Evolutionary conservation across 2,113 vertebrate genomes (phyloP).

Genomic region (Tetrao urogallus): DNA sequence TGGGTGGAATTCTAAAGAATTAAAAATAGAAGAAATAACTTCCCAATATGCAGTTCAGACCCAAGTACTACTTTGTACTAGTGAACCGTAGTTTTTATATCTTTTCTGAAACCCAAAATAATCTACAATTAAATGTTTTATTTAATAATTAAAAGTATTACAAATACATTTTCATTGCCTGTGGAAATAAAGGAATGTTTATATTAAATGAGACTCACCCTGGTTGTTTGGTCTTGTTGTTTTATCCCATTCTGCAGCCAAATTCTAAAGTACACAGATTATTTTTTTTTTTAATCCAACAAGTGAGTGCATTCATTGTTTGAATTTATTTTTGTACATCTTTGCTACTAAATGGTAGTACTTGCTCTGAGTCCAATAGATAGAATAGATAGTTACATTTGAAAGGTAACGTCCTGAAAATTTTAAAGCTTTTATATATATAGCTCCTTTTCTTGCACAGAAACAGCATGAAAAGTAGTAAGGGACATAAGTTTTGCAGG

Average conservation of each 20-base stretch:
- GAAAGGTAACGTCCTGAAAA: background rate
- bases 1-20: conserved; percentile 13
- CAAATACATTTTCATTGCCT: background rate
- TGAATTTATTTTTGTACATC: background rate
- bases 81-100: background rate
- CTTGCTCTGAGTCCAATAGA: background rate
- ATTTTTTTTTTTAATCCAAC: background rate
- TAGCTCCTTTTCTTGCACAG: background rate
- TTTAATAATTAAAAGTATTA: background rate
- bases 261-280: background rate
- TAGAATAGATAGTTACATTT: background rate
- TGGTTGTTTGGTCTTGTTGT: background rate
- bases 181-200: background rate
- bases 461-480: background rate
- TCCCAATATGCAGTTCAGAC: background rate
- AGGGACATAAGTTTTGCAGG: background rate
- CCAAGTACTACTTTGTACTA: background rate
- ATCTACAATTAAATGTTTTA: conserved; percentile 30
- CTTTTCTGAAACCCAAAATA: background rate
- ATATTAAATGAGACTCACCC: background rate
- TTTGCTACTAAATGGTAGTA: background rate
- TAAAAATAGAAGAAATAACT: conserved; percentile 34
- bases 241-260: background rate
- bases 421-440: background rate
- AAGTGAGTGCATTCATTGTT: background rate